Evolutionary conservation across 1,140 invertebrate species (phyloP).

Genomic region (Brachionus rubens): DNA sequence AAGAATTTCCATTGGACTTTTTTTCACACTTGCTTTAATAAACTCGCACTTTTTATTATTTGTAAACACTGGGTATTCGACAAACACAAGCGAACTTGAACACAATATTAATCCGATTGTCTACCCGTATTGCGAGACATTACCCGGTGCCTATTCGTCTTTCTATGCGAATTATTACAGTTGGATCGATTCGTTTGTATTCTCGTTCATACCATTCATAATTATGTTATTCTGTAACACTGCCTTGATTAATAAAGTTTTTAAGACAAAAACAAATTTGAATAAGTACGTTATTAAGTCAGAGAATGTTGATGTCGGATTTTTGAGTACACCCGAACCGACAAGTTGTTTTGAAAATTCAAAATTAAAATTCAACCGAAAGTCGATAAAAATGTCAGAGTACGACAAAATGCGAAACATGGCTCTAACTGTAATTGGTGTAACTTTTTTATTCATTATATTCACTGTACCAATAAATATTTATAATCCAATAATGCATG

Average conservation of each 20-base stretch:
- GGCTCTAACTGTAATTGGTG: constrained; percentile 33
- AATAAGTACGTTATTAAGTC: neutral
- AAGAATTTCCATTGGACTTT: neutral
- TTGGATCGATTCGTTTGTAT: constrained; percentile 42
- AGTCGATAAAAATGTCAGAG: neutral
- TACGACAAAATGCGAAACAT: constrained; percentile 23
- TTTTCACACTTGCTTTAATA: neutral
- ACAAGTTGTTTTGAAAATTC: neutral
- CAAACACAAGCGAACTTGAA: neutral
- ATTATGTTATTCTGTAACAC: constrained; percentile 40
- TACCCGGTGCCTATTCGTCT: neutral
- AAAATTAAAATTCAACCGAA: neutral
- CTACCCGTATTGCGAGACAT: constrained; percentile 10
- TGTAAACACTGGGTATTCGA: neutral
- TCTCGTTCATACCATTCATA: constrained; percentile 34
- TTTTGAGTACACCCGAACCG: no score
- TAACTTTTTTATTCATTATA: constrained; percentile 38
- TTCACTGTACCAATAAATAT: constrained; percentile 42
- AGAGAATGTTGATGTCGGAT: neutral
- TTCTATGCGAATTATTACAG: constrained; percentile 44
- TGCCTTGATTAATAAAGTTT: neutral
- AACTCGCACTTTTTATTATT: constrained; percentile 36
- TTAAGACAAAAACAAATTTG: constrained; percentile 11
- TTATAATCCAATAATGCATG: constrained; percentile 39
- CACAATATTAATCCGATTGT: constrained; percentile 33